Evolutionary conservation across 2,888 invertebrate genomes (phyloP).

Genomic region (Augiades crinisus): DNA sequence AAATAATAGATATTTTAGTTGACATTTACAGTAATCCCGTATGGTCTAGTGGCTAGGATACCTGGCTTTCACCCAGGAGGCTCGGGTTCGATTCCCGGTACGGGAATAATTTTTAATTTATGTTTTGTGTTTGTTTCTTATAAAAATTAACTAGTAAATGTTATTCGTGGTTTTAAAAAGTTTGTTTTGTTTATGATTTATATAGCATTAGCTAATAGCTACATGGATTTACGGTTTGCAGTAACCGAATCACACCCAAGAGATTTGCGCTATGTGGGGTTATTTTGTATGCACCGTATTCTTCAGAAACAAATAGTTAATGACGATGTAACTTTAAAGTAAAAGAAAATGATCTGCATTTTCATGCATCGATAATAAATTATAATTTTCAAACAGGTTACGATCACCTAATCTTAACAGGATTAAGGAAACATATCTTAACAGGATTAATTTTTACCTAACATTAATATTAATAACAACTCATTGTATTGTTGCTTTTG

Average conservation of each 20-base stretch:
- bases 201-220: slow-evolving; percentile 9
- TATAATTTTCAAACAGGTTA: no score
- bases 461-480: no score
- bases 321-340: no score
- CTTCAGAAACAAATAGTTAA: not conserved
- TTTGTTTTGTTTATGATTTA: slow-evolving; percentile 7
- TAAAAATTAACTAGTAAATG: no score
- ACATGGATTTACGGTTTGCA: slow-evolving; percentile 13
- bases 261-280: slow-evolving; percentile 1
- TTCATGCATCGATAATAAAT: no score
- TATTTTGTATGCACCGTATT: slow-evolving; percentile 17
- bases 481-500: no score
- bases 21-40: slow-evolving; percentile 75
- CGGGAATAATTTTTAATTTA: slow-evolving; percentile 30
- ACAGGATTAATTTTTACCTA: no score
- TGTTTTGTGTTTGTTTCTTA: not conserved
- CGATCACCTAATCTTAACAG: no score
- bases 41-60: slow-evolving; percentile 87
- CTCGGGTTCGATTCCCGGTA: slow-evolving; percentile 88
- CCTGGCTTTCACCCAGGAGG: slow-evolving; percentile 87
- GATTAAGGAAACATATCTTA: no score
- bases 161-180: no score
- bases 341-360: no score
- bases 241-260: slow-evolving; percentile 9
- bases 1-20: no score